phyloP scores from a whole-genome alignment of 2,797 vertebrate species.

The Lagocephalus sceleratus region DNA sequence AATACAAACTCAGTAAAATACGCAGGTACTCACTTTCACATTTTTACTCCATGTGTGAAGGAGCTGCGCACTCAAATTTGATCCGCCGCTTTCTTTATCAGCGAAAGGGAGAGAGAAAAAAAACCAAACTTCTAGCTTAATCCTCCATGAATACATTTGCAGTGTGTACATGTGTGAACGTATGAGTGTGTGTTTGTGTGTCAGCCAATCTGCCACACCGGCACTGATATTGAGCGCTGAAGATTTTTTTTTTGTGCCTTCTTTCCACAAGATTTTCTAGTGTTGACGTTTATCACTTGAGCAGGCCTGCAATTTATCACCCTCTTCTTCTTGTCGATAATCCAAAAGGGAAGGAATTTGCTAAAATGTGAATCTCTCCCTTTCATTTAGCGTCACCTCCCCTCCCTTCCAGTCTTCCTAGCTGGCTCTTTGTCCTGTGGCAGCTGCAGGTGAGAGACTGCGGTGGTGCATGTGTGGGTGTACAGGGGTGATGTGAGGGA shows the following conservation, averaged over 20 bases:
- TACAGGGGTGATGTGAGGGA: conserved; percentile 18
- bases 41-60: conserved; percentile 56
- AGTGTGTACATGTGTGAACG: conserved; percentile 27
- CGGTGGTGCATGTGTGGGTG: conserved; percentile 19
- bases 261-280: conserved; percentile 81
- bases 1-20: conserved; percentile 53
- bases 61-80: conserved; percentile 61
- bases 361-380: conserved; percentile 59
- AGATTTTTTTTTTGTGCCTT: conserved; percentile 57
- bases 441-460: conserved; percentile 36
- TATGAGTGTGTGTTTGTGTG: conserved; percentile 28
- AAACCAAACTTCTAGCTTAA: conserved; percentile 54
- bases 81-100: conserved; percentile 57
- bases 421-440: conserved; percentile 30
- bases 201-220: conserved; percentile 54
- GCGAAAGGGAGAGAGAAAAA: conserved; percentile 7
- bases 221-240: conserved; percentile 63
- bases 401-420: conserved; percentile 10
- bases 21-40: conserved; percentile 54
- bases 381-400: conserved; percentile 12
- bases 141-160: conserved; percentile 63
- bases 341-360: conserved; percentile 67
- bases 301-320: conserved; percentile 73
- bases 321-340: conserved; percentile 73
- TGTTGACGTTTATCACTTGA: conserved; percentile 82